A percentile compares a stretch with the other conserved stretches of the same genome.
Evolutionary conservation across 2,797 vertebrate genomes (phyloP).

Genomic region (Champsocephalus esox): DNA sequence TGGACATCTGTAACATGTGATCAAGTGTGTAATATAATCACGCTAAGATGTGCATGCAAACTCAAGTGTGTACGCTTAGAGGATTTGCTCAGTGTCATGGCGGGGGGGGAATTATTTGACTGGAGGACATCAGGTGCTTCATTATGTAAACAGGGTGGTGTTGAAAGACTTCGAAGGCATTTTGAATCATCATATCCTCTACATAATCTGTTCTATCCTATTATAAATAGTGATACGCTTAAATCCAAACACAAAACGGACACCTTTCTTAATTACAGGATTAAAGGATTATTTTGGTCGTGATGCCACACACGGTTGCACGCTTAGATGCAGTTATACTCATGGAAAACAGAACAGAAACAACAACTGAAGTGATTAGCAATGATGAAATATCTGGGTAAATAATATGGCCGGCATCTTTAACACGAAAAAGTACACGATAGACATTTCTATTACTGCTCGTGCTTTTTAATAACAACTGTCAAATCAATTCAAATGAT

Average conservation of each 20-base stretch:
- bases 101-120: not conserved
- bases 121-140: not conserved
- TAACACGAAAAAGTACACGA: no score
- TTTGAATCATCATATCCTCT: not conserved
- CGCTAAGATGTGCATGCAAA: not conserved
- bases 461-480: not conserved
- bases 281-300: not conserved
- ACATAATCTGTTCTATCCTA: not conserved
- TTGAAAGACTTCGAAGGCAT: not conserved
- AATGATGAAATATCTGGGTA: no score
- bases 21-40: not conserved
- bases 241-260: not conserved
- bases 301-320: not conserved
- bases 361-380: no score
- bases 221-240: not conserved
- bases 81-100: conserved; percentile 8
- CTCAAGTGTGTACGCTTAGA: not conserved
- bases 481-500: not conserved
- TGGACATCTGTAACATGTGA: conserved; percentile 12
- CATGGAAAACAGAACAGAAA: not conserved
- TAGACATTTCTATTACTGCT: no score
- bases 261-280: not conserved
- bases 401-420: no score
- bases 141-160: not conserved
- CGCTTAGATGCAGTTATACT: not conserved